Conservation (phyloP, 2,888 invertebrate genomes). For the Polydrusus pterygomalis region DNA sequence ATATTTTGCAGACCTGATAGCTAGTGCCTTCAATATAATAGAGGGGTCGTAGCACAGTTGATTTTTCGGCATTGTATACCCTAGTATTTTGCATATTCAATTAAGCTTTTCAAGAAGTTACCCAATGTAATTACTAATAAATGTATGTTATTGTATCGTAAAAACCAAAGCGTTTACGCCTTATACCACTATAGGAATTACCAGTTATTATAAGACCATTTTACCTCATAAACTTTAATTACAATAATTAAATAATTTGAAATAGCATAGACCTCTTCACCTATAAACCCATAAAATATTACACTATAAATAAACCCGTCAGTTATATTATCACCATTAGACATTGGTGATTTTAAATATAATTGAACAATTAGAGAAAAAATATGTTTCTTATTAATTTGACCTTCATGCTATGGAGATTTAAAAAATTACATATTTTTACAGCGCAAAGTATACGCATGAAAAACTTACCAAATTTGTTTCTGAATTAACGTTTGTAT, state of each 20-base stretch:
- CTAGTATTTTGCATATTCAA: too few species aligned
- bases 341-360: neutral
- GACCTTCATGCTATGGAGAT: conserved; percentile 21
- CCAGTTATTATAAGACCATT: neutral
- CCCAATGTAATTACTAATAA: neutral
- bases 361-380: conserved; percentile 10
- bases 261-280: neutral
- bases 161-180: neutral
- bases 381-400: conserved; percentile 1
- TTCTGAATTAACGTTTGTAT: too few species aligned
- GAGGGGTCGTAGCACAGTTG: too few species aligned
- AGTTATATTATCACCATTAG: neutral
- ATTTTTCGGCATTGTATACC: too few species aligned
- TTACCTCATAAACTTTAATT: neutral
- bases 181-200: neutral
- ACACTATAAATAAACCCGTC: conserved; percentile 1
- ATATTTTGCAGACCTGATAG: too few species aligned
- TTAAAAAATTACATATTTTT: conserved; percentile 18
- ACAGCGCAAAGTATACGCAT: neutral
- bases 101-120: too few species aligned
- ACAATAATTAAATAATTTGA: conserved; percentile 8
- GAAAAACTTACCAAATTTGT: neutral
- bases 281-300: neutral
- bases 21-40: too few species aligned
- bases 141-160: neutral